Conservation (phyloP, 2,113 vertebrate species). For the Corythornis vintsioides region DNA sequence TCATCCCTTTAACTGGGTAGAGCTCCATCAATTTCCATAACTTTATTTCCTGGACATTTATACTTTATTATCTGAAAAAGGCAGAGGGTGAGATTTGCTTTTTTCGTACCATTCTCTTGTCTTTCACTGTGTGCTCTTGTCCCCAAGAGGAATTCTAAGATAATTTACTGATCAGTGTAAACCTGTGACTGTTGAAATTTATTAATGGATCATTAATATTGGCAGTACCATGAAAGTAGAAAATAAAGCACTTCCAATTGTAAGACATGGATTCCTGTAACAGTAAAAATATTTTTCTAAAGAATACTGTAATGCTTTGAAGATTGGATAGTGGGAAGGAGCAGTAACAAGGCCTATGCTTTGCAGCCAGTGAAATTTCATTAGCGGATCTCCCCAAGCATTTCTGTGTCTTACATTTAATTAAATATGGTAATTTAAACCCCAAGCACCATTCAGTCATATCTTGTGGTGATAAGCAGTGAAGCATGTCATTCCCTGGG, state of each 20-base stretch:
- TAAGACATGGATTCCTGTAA: background rate
- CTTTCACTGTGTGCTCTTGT: background rate
- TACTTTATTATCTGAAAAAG: background rate
- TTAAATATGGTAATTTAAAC: constrained; percentile 69
- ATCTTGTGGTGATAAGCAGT: background rate
- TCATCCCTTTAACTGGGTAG: background rate
- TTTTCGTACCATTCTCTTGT: background rate
- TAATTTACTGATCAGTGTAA: background rate
- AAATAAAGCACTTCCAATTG: background rate
- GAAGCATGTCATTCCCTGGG: constrained; percentile 38
- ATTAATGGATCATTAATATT: background rate
- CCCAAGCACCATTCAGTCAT: background rate
- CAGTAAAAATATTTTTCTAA: background rate
- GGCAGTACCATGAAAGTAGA: background rate
- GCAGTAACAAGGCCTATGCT: background rate
- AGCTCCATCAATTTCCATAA: background rate
- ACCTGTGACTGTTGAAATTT: background rate
- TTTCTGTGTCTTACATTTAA: constrained; percentile 49
- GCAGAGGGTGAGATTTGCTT: background rate
- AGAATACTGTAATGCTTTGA: background rate
- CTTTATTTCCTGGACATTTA: background rate
- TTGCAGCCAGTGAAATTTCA: constrained; percentile 41
- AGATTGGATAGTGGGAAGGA: background rate
- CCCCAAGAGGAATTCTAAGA: background rate
- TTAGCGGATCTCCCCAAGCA: constrained; percentile 42